Percentiles rank a stretch among this genome's conserved stretches.
These are phyloP conservation scores for Arion vulgaris DNA, from an alignment of 1,140 invertebrate genomes.

Conservation along the genomic window DNA sequence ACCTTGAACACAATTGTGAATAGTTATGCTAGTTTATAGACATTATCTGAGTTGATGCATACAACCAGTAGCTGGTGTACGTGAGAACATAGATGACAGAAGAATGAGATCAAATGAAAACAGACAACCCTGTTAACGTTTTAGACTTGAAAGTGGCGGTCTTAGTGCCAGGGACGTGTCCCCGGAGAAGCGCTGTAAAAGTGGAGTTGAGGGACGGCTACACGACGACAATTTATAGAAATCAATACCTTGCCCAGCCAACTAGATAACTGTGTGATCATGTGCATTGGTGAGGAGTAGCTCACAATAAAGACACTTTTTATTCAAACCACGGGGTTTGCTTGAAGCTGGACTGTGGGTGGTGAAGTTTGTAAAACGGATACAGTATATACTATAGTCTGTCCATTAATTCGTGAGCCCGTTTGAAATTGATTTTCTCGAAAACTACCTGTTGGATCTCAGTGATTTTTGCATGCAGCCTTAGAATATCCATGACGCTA, in stretches of 20 bases:
- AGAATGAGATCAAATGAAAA: background rate
- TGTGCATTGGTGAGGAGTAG: background rate
- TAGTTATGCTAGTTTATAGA: background rate
- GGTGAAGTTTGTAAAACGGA: too few species aligned
- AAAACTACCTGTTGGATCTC: too few species aligned
- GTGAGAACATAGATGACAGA: background rate
- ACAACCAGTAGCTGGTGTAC: background rate
- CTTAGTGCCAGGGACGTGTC: background rate
- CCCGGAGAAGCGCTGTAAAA: background rate
- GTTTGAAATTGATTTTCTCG: too few species aligned
- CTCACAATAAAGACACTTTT: background rate
- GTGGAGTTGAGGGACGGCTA: background rate
- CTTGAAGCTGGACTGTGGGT: too few species aligned
- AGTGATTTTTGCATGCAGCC: too few species aligned
- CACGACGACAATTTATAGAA: background rate
- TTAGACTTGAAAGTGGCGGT: background rate
- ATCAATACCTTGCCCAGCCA: background rate
- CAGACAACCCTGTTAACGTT: background rate
- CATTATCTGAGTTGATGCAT: background rate
- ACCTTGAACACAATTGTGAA: too few species aligned
- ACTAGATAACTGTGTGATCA: background rate
- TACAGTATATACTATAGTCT: too few species aligned
- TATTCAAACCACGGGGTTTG: background rate
- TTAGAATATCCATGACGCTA: too few species aligned
- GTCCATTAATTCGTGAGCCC: too few species aligned